A percentile compares a stretch with the other conserved stretches of the same genome.
Evolutionary conservation across 2,888 invertebrate genomes (phyloP).

Genomic region (Scaptomyza caliginosa): DNA sequence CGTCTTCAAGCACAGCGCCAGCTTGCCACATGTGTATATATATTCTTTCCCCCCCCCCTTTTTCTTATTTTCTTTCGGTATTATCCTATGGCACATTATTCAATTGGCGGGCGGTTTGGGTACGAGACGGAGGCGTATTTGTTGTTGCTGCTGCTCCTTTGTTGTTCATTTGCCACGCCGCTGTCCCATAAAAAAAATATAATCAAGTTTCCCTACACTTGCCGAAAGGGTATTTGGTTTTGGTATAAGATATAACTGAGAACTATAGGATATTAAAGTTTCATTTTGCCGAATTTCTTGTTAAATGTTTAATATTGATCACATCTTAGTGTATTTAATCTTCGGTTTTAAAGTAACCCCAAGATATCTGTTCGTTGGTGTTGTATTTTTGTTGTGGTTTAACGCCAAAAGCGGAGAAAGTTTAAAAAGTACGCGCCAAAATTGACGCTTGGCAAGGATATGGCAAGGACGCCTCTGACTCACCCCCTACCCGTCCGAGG

Average conservation of each 20-base stretch:
- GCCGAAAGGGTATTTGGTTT: background rate
- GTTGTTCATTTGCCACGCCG: slow-evolving; percentile 46
- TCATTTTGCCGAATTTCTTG: too few relatives aligned
- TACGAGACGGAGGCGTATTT: background rate
- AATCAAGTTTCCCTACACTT: slow-evolving; percentile 52
- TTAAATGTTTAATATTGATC: too few relatives aligned
- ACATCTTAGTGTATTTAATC: background rate
- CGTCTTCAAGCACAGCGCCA: background rate
- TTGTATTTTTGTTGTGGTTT: slow-evolving; percentile 13
- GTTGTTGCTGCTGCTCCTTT: slow-evolving; percentile 12
- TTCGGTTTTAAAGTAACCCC: background rate
- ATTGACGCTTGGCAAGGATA: slow-evolving; percentile 67
- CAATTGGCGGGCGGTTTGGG: slow-evolving; percentile 21
- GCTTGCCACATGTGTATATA: slow-evolving; percentile 15
- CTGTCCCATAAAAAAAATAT: slow-evolving; percentile 63
- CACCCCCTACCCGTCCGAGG: background rate
- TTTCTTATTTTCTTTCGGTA: background rate
- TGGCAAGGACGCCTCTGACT: slow-evolving; percentile 29
- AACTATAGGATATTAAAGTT: too few relatives aligned
- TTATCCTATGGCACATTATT: slow-evolving; percentile 42
- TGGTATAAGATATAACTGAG: background rate
- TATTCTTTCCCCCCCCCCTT: background rate
- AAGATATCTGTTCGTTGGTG: background rate
- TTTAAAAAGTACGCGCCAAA: slow-evolving; percentile 71
- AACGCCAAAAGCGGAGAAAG: slow-evolving; percentile 42